Base-by-base conservation (phyloP, 2,797 vertebrate genomes). In the Loris lydekkerianus region DNA sequence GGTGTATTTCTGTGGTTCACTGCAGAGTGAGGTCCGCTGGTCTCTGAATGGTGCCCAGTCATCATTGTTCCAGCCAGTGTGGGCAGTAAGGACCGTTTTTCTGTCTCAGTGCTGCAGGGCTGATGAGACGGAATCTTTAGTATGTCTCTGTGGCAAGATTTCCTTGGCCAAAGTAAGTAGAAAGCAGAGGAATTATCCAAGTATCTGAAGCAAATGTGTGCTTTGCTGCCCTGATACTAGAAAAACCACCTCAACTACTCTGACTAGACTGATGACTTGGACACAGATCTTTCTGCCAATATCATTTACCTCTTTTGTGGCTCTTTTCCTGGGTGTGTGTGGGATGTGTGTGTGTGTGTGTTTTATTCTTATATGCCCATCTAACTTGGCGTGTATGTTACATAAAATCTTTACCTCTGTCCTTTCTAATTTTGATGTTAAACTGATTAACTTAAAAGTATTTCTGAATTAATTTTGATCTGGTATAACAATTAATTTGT, bases 191-290 rank as follows among this genome's bases (percentile, higher is more conserved):
- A 86, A 89, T 88, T 92, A 85, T 95, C 96, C 96, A 97, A 97
- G 43, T 87, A 96, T 96, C 86, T 89, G 96, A 97, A 96, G 96
- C 94, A 94, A 96, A 95, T 91, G 86, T 93, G 92, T 96, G 87
- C 95, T 97, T 97, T 94, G 89, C 76, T 97, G 80, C 86, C 94
- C 94, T 77, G 96, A 94, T 97, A 96, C 84, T 95, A 95, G 61
- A 81, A 95, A 94, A 95, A 34, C 88, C 92, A 85, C 93, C 83
- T 96, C 87, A 96, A 43, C 17, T 84, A 69, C 76, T 84, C 25
- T 65, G 61, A 81, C 70, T 96, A 86, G 60, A 67, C 27, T 77
- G 34, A 76, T 46, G 29, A 76, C 89, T n/a, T 84, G 61, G 63
- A 80, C 31, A 61, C 27, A 80, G 78, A 53, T 46, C 15, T 77